Evolutionary conservation across 2,113 vertebrate species (phyloP), one percentile per base, ranked within the genome.

Genomic region (Leptodactylus fuscus): DNA sequence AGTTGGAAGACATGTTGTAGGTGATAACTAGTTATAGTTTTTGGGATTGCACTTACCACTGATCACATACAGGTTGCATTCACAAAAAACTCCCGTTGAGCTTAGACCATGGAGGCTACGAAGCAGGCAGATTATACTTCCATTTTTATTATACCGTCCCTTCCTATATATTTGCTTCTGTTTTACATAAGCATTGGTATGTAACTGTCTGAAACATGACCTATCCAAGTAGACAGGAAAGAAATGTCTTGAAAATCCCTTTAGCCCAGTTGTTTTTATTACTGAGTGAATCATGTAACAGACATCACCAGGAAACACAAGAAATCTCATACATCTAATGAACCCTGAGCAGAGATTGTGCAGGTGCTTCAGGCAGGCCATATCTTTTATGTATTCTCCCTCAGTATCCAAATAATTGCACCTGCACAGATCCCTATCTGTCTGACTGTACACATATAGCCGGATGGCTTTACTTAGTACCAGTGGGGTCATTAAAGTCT

Each of bases 381-480:
- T 44, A n/a, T 29, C 73, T 75, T 75, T 49, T 75, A 29, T 49
- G n/a, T 49, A 32, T 24, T 48, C 7, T 34, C 20, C 12, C 15
- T 22, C 22, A 29, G 34, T 32, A 29, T 1, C 32, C 48, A 53
- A 77, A 77, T 48, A 77, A 53, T 49, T 51, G 27, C 13, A 53
- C n/a, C 74, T 29, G 18, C 9, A 51, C 5, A 49, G 73, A 75
- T 44, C 36, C 51, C 44, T 75, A 49, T 78, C 49, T 78, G 44
- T 41, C 71, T 27, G 6, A n/a, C 22, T 60, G 51, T 11, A 18
- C 51, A 41, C 51, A n/a, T n/a, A n/a, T n/a, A n/a, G n/a, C n/a
- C n/a, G n/a, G n/a, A n/a, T n/a, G n/a, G n/a, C n/a, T n/a, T n/a
- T n/a, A n/a, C n/a, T n/a, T n/a, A n/a, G n/a, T n/a, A n/a, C n/a